Conservation (phyloP, 2,113 vertebrate species). For the Pelvicachromis taeniatus region DNA sequence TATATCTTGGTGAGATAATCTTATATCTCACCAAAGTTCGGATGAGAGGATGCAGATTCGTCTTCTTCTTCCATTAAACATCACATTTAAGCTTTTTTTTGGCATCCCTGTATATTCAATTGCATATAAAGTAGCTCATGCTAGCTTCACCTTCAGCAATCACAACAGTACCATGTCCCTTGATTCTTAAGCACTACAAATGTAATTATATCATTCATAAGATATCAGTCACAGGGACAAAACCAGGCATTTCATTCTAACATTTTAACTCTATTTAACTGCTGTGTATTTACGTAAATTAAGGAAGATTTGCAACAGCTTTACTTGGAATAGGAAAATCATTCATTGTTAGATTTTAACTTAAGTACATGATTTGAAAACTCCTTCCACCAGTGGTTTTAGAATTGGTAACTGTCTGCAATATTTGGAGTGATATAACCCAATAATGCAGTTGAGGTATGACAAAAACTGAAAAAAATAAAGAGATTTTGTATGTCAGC, state of each 20-base stretch:
- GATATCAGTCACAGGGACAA: no score
- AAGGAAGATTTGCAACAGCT: background rate
- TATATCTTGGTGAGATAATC: no score
- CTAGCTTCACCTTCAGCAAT: background rate
- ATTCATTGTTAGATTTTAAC: background rate
- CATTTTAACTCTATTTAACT: background rate
- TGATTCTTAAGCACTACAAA: background rate
- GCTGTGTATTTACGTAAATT: background rate
- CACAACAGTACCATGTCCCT: background rate
- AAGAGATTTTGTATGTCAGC: background rate
- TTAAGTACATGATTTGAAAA: background rate
- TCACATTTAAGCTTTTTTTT: background rate
- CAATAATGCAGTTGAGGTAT: background rate
- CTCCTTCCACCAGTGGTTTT: background rate
- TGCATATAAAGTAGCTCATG: background rate
- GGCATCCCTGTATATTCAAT: background rate
- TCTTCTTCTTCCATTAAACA: background rate
- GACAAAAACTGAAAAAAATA: background rate
- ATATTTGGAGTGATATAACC: background rate
- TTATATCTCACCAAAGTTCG: background rate
- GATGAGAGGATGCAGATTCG: background rate
- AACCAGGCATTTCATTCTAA: background rate
- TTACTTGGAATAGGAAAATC: background rate
- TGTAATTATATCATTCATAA: background rate
- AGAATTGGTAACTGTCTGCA: background rate